Base-by-base conservation (phyloP, 2,888 invertebrate genomes). In the Liodrosophila aerea region DNA sequence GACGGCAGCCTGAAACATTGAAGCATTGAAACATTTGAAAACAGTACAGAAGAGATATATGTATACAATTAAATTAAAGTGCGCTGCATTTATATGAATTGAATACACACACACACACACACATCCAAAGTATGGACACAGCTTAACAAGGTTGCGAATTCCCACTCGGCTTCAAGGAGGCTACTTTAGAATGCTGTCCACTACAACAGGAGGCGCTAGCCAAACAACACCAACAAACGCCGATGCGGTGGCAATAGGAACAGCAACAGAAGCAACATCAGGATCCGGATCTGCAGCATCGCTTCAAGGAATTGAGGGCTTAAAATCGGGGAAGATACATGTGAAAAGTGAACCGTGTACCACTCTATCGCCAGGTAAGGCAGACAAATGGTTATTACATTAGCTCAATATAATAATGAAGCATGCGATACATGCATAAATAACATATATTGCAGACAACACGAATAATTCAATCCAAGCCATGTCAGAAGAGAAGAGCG, bases 401-500 rank as follows among this genome's bases (percentile, higher is more conserved):
- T n/a, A n/a, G n/a, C n/a, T 7, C 12, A 1, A 11, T 44, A 2
- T 2, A 5, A 11, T 31, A 7, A 9, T 1, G 13, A 1, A 44
- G 8, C n/a, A n/a, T n/a, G n/a, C n/a, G n/a, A n/a, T n/a, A 12
- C 1, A 12, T 11, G 22, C 12, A 16, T 37, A 2, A 12, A 27
- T 7, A 7, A 8, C 5, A 13, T 41, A 34, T 34, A 31, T 40
- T n/a, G n/a, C n/a, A 75, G 75, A 69, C 11, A 63, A 51, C 49
- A 22, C 31, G 54, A 45, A 56, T 11, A 18, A 68, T 64, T 39
- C 67, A 70, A 63, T 51, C 2, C 70, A 71, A 58, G 59, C 31
- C 29, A 69, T 80, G 64, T 56, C 73, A 33, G 87, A 85, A 27
- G 87, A 83, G 31, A 36, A 43, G 4, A 36, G 41, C 13, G 58